A percentile compares a stretch with the other conserved stretches of the same genome.
Evolutionary conservation across 2,797 vertebrate species (phyloP).

Genomic region (Enteromius thamalakanensis): DNA sequence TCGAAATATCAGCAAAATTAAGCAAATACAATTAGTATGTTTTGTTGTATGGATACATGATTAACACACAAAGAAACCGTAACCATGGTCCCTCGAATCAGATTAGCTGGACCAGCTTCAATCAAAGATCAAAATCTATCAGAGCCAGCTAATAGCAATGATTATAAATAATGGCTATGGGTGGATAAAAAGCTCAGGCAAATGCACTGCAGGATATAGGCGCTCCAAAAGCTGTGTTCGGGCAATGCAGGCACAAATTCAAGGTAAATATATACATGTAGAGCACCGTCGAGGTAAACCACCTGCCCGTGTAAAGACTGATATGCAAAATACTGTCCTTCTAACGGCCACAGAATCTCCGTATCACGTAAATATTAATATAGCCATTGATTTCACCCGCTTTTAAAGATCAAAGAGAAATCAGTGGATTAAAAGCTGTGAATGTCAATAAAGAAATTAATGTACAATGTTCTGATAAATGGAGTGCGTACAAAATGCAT

Average conservation of each 20-base stretch:
- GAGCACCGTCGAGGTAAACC: conserved; percentile 48
- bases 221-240: conserved; percentile 9
- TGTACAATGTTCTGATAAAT: neutral
- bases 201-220: conserved; percentile 17
- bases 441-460: conserved; percentile 32
- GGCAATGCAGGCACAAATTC: neutral
- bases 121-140: conserved; percentile 42
- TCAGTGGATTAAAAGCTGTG: conserved; percentile 43
- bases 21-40: neutral
- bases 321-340: conserved; percentile 53
- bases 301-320: conserved; percentile 67
- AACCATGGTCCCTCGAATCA: conserved; percentile 21
- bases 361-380: conserved; percentile 61
- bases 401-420: conserved; percentile 62
- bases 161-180: conserved; percentile 42
- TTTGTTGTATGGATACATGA: conserved; percentile 19
- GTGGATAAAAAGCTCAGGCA: conserved; percentile 23
- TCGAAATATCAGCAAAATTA: neutral
- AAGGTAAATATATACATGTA: conserved; percentile 18
- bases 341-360: conserved; percentile 38
- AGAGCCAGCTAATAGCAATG: conserved; percentile 34
- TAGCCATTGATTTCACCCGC: conserved; percentile 45
- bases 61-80: conserved; percentile 24
- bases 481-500: neutral
- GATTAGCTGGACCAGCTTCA: conserved; percentile 30